Percentiles rank a stretch among this genome's conserved stretches.
Conservation (phyloP, 2,888 invertebrate genomes). For the Drosophila cracens region DNA sequence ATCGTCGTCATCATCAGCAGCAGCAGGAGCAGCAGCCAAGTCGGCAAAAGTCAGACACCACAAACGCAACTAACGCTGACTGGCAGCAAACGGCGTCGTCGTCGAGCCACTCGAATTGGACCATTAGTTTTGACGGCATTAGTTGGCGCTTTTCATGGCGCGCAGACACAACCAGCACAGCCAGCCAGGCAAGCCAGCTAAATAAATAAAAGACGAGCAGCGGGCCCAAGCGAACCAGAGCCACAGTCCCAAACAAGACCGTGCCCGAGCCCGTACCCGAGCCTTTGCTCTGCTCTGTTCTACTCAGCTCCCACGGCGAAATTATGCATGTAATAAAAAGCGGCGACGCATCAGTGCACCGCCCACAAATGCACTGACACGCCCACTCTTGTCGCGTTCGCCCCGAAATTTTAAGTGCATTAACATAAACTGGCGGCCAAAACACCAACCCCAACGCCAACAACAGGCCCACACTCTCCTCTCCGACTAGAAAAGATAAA, state of each 20-base stretch:
- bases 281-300: constrained; percentile 9
- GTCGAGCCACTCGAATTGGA: constrained; percentile 82
- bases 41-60: constrained; percentile 19
- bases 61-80: constrained; percentile 20
- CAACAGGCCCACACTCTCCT: constrained; percentile 7
- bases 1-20: constrained; percentile 32
- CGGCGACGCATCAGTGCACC: constrained; percentile 69
- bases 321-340: constrained; percentile 84
- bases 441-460: constrained; percentile 5
- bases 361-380: constrained; percentile 49
- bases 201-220: constrained; percentile 76
- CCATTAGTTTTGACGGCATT: constrained; percentile 84
- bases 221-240: constrained; percentile 35
- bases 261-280: not conserved
- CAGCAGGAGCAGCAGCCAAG: constrained; percentile 20
- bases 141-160: constrained; percentile 76
- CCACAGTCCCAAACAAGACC: not conserved
- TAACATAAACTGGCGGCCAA: constrained; percentile 79
- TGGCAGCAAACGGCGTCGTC: constrained; percentile 17
- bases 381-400: constrained; percentile 59
- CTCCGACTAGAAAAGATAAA: constrained; percentile 65
- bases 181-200: constrained; percentile 50
- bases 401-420: constrained; percentile 80
- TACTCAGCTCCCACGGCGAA: constrained; percentile 72
- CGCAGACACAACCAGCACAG: constrained; percentile 46